phyloP scores from a whole-genome alignment of 37 sponge, comb jelly and placozoan species.

The Eunapius fragilis region DNA sequence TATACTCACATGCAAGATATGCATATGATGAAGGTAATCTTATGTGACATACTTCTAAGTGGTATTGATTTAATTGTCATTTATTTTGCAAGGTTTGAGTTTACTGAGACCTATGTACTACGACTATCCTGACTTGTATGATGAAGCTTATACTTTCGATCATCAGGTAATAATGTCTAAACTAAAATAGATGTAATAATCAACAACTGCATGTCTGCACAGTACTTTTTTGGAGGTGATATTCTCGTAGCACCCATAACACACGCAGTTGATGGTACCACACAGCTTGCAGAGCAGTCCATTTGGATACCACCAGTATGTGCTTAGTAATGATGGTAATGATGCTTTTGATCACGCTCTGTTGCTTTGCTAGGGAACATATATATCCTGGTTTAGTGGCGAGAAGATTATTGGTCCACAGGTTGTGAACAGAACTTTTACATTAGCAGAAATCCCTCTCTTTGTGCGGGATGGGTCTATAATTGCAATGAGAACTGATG shows the following conservation, averaged over 20 bases:
- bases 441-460: conserved; percentile 65
- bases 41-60: not conserved
- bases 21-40: conserved; percentile 69
- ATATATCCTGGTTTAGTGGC: conserved; percentile 57
- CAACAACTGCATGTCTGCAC: not conserved
- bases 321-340: not conserved
- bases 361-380: conserved; percentile 18
- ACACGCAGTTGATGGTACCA: conserved; percentile 29
- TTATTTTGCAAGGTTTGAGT: conserved; percentile 51
- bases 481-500: conserved; percentile 60
- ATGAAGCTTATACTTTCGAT: conserved; percentile 48
- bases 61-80: not conserved
- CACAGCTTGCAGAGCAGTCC: conserved; percentile 13
- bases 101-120: conserved; percentile 75
- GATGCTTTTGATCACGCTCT: not conserved
- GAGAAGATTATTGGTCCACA: conserved; percentile 22
- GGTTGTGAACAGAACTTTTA: conserved; percentile 16
- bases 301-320: conserved; percentile 67
- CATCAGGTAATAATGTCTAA: conserved; percentile 7
- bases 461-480: conserved; percentile 59
- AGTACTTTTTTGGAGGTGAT: conserved; percentile 62
- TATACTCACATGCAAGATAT: conserved; percentile 59
- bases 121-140: conserved; percentile 46
- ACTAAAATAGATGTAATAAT: not conserved
- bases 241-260: conserved; percentile 59